Evolutionary conservation across 2,888 invertebrate genomes (phyloP).

Genomic region (Bruchidius siliquastri): DNA sequence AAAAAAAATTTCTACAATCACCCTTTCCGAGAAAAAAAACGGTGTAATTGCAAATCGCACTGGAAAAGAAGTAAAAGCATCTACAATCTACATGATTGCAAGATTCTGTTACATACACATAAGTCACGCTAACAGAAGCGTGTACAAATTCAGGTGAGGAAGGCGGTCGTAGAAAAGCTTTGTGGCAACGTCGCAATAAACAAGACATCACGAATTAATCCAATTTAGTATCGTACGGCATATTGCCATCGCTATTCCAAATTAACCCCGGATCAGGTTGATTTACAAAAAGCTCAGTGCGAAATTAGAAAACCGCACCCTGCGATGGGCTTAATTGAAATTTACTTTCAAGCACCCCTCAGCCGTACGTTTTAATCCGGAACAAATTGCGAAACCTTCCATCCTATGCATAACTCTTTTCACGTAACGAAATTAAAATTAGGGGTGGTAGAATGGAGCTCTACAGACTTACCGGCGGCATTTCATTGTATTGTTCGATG

Average conservation of each 20-base stretch:
- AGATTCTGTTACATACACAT: no score
- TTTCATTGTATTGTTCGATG: background rate
- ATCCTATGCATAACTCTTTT: background rate
- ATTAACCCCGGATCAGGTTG: background rate
- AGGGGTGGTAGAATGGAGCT: background rate
- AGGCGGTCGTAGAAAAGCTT: no score
- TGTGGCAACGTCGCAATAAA: no score
- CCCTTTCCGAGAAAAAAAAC: no score
- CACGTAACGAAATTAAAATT: background rate
- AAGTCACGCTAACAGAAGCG: no score
- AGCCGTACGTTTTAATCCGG: background rate
- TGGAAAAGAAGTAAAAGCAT: no score
- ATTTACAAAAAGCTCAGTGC: background rate
- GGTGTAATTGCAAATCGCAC: no score
- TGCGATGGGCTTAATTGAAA: background rate
- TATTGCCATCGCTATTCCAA: background rate
- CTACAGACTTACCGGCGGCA: background rate
- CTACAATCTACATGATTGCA: no score
- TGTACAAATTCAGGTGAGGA: no score
- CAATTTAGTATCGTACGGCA: background rate
- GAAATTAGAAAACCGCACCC: background rate
- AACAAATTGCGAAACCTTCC: background rate
- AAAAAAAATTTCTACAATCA: no score
- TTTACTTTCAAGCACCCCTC: background rate
- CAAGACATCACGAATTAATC: background rate